A percentile compares a stretch with the other conserved stretches of the same genome.
These are phyloP conservation scores for Tetraodon nigroviridis DNA, from an alignment of 2,113 vertebrate genomes.

Conservation along the genomic window DNA sequence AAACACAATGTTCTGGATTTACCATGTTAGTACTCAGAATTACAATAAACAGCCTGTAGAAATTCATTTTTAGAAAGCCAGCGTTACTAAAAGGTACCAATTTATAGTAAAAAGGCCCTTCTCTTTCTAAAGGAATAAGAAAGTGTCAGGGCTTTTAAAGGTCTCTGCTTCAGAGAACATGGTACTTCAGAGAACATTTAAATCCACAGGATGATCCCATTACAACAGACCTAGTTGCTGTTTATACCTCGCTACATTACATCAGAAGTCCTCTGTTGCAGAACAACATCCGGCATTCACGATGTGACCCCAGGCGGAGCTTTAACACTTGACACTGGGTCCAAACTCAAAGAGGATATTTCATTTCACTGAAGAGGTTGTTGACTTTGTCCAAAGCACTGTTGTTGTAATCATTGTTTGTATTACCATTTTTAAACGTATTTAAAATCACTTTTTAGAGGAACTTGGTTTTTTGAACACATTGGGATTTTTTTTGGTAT, in stretches of 20 bases:
- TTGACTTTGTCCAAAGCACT: too few relatives aligned
- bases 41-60: background rate
- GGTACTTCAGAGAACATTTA: conserved; percentile 65
- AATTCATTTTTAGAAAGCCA: background rate
- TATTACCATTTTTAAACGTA: too few relatives aligned
- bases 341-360: conserved; percentile 12
- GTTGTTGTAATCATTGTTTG: too few relatives aligned
- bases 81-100: background rate
- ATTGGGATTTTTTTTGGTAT: too few relatives aligned
- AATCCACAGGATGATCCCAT: conserved; percentile 73
- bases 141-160: background rate
- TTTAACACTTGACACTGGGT: conserved; percentile 5
- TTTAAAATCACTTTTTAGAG: too few relatives aligned
- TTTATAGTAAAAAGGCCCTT: too few relatives aligned
- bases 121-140: conserved; percentile 1
- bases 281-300: conserved; percentile 36
- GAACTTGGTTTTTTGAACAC: too few relatives aligned
- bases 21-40: background rate
- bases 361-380: background rate
- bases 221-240: conserved; percentile 73
- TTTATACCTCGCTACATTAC: conserved; percentile 62
- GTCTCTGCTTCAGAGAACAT: conserved; percentile 12
- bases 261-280: conserved; percentile 55
- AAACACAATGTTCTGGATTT: background rate
- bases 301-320: conserved; percentile 8